Conservation (phyloP, 1,140 invertebrate species). For the Ridgeia piscesae region DNA sequence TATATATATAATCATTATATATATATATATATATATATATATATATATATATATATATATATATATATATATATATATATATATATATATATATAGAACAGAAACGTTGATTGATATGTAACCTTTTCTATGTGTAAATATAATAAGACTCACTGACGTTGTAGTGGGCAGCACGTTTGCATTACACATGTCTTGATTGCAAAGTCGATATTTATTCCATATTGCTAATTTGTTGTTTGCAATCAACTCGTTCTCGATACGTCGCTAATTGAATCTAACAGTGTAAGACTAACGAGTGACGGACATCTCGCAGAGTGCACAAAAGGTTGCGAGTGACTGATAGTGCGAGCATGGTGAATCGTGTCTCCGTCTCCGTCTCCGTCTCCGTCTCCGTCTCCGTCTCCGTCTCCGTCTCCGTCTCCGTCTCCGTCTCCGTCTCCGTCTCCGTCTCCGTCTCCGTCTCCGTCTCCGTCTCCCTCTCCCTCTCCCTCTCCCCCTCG, state of each 20-base stretch:
- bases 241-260: neutral
- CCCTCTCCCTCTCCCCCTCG: conserved; percentile 20
- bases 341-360: too few relatives aligned
- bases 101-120: too few relatives aligned
- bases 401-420: neutral
- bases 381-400: neutral
- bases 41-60: too few relatives aligned
- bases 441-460: conserved; percentile 25
- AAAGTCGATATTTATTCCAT: neutral
- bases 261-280: conserved; percentile 8
- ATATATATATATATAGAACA: too few relatives aligned
- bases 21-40: too few relatives aligned
- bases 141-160: neutral
- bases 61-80: too few relatives aligned
- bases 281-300: too few relatives aligned
- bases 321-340: too few relatives aligned
- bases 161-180: conserved; percentile 1
- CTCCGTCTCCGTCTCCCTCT: conserved; percentile 28
- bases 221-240: neutral
- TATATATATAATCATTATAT: too few relatives aligned
- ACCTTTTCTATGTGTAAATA: neutral
- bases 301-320: too few relatives aligned
- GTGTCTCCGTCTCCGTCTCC: neutral
- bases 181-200: neutral
- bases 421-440: conserved; percentile 16